These are phyloP conservation scores for Callopanchax toddi DNA, from an alignment of 2,113 vertebrate species.

Conservation along the genomic window DNA sequence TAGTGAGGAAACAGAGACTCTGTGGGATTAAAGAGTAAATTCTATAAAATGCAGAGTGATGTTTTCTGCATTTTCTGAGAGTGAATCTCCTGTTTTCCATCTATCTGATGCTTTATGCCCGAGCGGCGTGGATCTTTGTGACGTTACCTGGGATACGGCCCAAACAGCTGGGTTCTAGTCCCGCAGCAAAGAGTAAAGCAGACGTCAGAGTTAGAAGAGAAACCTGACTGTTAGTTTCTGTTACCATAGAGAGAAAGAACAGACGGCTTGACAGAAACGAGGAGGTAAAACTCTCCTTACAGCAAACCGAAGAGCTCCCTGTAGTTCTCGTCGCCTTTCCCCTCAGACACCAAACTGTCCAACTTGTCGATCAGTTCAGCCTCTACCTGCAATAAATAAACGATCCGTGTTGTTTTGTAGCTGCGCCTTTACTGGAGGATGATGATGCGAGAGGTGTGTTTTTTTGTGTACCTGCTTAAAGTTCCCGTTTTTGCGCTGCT, in stretches of 20 bases:
- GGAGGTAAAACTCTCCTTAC: conserved; percentile 79
- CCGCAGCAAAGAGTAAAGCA: conserved; percentile 85
- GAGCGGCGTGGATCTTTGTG: neutral
- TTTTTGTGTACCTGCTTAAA: conserved; percentile 89
- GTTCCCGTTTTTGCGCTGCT: conserved; percentile 96
- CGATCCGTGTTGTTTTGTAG: fast-evolving
- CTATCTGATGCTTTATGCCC: too few relatives aligned
- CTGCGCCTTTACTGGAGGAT: too few relatives aligned
- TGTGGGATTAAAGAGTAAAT: too few relatives aligned
- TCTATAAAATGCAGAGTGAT: too few relatives aligned
- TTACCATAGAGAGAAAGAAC: conserved; percentile 6
- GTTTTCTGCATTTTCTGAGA: too few relatives aligned
- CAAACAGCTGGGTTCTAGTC: conserved; percentile 98
- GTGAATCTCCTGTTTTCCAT: too few relatives aligned
- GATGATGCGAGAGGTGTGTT: neutral
- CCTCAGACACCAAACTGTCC: conserved; percentile 97
- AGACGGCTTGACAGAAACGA: neutral
- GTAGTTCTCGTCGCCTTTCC: conserved; percentile 99
- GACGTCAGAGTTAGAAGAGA: conserved; percentile 64
- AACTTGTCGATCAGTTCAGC: conserved; percentile 96
- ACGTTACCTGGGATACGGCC: conserved; percentile 98
- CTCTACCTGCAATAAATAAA: conserved; percentile 85
- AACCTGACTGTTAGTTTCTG: conserved; percentile 29
- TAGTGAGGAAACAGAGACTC: too few relatives aligned
- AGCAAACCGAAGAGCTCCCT: conserved; percentile 96